Evolutionary conservation across 1,140 invertebrate species (phyloP).

Genomic region (Delia radicum): DNA sequence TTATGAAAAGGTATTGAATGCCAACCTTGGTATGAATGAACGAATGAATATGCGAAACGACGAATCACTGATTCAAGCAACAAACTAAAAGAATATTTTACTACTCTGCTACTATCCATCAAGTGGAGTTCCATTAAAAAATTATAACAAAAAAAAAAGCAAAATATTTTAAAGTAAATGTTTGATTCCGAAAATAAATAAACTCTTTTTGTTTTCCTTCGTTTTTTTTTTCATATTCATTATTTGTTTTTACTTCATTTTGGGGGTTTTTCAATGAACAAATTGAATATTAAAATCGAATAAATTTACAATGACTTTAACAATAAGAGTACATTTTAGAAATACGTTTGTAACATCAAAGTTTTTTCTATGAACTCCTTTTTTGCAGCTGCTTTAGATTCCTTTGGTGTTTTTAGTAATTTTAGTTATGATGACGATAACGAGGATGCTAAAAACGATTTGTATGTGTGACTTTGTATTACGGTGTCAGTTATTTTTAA

Average conservation of each 20-base stretch:
- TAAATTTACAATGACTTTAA: conserved; percentile 18
- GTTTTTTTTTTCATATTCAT: not conserved
- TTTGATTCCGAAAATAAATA: not conserved
- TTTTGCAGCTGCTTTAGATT: not conserved
- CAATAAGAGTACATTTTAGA: not conserved
- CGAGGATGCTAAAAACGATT: too few relatives aligned
- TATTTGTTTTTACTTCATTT: conserved; percentile 11
- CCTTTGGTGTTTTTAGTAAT: not conserved
- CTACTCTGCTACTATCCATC: not conserved
- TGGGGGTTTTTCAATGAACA: not conserved
- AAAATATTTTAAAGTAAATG: not conserved
- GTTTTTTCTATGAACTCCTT: not conserved
- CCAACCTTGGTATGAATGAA: too few relatives aligned
- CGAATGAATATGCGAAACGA: conserved; percentile 17
- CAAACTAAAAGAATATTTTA: not conserved
- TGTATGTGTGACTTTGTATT: too few relatives aligned
- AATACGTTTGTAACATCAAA: not conserved
- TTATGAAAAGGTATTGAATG: not conserved
- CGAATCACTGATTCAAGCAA: conserved; percentile 8
- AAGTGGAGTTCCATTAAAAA: conserved; percentile 10
- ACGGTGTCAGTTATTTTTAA: too few relatives aligned
- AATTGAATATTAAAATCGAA: conserved; percentile 26
- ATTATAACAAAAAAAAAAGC: not conserved
- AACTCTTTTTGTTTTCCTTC: not conserved
- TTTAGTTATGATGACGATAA: not conserved